phyloP scores from a whole-genome alignment of 2,113 vertebrate genomes.

The Panurus biarmicus region DNA sequence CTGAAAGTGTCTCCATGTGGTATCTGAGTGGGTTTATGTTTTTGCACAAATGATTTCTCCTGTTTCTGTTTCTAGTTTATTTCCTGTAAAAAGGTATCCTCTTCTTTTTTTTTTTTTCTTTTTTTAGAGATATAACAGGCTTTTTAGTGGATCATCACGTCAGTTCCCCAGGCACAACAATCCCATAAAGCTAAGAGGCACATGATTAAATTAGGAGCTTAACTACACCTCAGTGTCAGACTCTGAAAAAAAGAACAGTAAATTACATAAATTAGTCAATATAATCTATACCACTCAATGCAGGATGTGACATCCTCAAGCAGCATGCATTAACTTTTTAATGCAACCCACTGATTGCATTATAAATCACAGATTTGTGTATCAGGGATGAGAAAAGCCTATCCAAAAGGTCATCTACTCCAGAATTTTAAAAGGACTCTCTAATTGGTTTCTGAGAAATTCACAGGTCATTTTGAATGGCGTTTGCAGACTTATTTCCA shows the following conservation, averaged over 20 bases:
- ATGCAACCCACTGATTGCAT: conserved; percentile 15
- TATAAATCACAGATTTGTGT: conserved; percentile 46
- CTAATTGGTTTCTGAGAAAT: conserved; percentile 1
- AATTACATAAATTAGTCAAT: conserved; percentile 26
- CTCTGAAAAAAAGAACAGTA: conserved; percentile 6
- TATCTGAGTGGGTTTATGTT: neutral
- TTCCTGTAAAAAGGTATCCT: neutral
- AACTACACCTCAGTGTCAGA: conserved; percentile 1
- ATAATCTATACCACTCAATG: conserved; percentile 7
- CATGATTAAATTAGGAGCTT: conserved; percentile 45
- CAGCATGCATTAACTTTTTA: conserved; percentile 20
- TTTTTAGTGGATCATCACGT: neutral
- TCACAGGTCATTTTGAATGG: neutral
- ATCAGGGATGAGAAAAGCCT: neutral
- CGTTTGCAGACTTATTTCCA: neutral
- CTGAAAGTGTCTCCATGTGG: neutral
- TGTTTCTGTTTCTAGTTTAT: neutral
- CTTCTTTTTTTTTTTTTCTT: too few species aligned
- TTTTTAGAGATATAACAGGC: neutral
- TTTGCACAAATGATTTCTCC: neutral
- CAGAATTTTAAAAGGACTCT: neutral
- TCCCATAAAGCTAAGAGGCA: conserved; percentile 15
- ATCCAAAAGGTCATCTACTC: conserved; percentile 10
- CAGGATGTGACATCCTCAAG: conserved; percentile 20
- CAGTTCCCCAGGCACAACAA: neutral